phyloP scores from a whole-genome alignment of 2,797 vertebrate species.

The Pseudomugil gertrudae region DNA sequence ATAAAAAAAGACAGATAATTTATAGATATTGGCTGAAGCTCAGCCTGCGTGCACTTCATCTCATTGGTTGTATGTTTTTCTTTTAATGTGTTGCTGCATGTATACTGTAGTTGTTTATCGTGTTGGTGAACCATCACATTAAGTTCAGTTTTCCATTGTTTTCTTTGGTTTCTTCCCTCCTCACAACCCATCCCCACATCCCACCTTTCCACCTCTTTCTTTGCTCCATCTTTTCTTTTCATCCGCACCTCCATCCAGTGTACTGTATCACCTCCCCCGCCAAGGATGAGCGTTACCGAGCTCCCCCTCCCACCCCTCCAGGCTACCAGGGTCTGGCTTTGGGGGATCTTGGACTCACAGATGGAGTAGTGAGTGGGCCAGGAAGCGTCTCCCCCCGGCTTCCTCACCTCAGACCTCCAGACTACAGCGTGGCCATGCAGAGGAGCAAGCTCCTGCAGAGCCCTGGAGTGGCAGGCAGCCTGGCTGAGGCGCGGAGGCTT shows the following conservation, averaged over 20 bases:
- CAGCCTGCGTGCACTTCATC: conserved; percentile 68
- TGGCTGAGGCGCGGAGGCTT: conserved; percentile 82
- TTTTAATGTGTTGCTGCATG: conserved; percentile 57
- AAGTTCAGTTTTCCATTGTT: conserved; percentile 78
- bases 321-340: conserved; percentile 97
- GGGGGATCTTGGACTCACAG: conserved; percentile 84
- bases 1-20: no score
- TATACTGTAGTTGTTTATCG: conserved; percentile 46
- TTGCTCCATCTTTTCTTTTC: conserved; percentile 58
- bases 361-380: conserved; percentile 78
- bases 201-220: conserved; percentile 54
- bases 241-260: conserved; percentile 86
- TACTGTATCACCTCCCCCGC: conserved; percentile 97
- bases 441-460: conserved; percentile 92
- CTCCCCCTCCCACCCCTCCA: conserved; percentile 95
- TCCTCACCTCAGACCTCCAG: conserved; percentile 91
- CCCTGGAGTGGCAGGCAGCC: conserved; percentile 81
- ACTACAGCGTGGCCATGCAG: conserved; percentile 97
- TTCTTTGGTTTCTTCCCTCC: conserved; percentile 63
- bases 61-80: conserved; percentile 79
- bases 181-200: conserved; percentile 52
- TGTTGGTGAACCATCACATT: conserved; percentile 83
- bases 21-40: conserved; percentile 10
- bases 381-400: conserved; percentile 81
- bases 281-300: conserved; percentile 96